Conservation (phyloP, 2,888 invertebrate species). For the Strigamia maritima region DNA sequence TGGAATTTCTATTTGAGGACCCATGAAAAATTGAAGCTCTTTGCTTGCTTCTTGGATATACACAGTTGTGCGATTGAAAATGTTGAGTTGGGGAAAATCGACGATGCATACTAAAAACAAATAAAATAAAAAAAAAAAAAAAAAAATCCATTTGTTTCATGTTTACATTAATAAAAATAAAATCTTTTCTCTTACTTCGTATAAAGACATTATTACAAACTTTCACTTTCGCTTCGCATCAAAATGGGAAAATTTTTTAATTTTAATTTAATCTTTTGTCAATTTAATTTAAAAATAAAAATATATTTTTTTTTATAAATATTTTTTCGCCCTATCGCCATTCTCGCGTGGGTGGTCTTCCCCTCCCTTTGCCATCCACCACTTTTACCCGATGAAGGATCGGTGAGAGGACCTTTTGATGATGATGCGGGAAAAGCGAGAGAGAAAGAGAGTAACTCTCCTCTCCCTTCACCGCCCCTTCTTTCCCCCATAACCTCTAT, state of each 20-base stretch:
- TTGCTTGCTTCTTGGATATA: constrained; percentile 14
- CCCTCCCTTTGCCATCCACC: background rate
- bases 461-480: background rate
- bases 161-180: constrained; percentile 16
- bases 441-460: background rate
- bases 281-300: background rate
- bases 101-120: background rate
- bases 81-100: background rate
- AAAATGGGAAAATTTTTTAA: background rate
- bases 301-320: background rate
- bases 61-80: background rate
- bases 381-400: constrained; percentile 12
- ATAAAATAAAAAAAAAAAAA: background rate
- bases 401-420: constrained; percentile 18
- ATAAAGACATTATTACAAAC: no score
- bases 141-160: constrained; percentile 24
- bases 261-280: background rate
- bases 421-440: constrained; percentile 13
- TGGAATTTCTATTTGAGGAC: constrained; percentile 26
- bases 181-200: no score
- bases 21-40: constrained; percentile 25
- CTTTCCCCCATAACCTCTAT: constrained; percentile 14
- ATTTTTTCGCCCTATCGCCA: background rate
- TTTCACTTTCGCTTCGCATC: background rate
- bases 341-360: constrained; percentile 8